phyloP scores from a whole-genome alignment of 2,888 invertebrate species.

The Hirtodrosophila histrioides region DNA sequence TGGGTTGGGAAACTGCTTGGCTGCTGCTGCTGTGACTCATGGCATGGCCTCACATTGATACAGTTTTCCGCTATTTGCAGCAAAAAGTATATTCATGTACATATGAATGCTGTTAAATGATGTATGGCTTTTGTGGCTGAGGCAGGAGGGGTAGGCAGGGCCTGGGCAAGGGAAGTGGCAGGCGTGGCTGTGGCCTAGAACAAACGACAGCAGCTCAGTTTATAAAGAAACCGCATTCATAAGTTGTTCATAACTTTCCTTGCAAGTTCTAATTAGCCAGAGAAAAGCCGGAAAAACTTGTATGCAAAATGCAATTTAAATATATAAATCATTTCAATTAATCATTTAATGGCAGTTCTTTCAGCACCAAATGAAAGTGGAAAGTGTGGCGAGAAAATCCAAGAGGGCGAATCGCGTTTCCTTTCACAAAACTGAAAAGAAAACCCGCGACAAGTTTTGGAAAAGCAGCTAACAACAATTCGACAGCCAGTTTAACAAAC shows the following conservation, averaged over 20 bases:
- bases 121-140: conserved; percentile 42
- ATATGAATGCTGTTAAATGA: conserved; percentile 51
- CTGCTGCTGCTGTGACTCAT: conserved; percentile 58
- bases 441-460: conserved; percentile 31
- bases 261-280: conserved; percentile 29
- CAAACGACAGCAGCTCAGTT: too few relatives aligned
- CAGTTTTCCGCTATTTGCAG: conserved; percentile 44
- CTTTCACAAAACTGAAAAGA: conserved; percentile 50
- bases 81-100: conserved; percentile 20
- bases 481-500: not conserved
- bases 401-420: conserved; percentile 37
- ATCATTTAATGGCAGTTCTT: conserved; percentile 45
- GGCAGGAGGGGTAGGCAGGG: too few relatives aligned
- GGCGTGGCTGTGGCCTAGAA: not conserved
- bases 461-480: not conserved
- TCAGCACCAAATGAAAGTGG: conserved; percentile 48
- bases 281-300: conserved; percentile 29
- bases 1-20: conserved; percentile 49
- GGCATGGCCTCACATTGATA: conserved; percentile 55
- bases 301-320: conserved; percentile 21
- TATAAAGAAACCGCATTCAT: conserved; percentile 36
- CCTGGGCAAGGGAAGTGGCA: conserved; percentile 20
- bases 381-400: conserved; percentile 43
- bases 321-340: conserved; percentile 48
- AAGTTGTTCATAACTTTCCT: conserved; percentile 17